Conservation (phyloP, 2,113 vertebrate species). For the Oriolus oriolus region DNA sequence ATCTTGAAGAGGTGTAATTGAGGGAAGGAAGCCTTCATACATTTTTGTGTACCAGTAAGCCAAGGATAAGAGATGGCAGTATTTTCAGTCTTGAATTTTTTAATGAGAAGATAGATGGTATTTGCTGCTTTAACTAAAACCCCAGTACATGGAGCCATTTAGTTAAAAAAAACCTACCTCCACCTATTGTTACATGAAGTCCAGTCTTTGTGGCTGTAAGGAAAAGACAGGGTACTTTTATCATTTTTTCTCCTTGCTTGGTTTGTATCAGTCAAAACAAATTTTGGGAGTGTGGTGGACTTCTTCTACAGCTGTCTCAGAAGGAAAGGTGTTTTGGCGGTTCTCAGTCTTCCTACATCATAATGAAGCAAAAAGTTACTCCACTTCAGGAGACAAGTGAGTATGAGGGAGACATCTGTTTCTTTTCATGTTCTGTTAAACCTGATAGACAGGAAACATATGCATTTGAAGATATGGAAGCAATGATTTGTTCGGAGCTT, state of each 20-base stretch:
- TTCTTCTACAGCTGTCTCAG: neutral
- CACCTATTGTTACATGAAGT: neutral
- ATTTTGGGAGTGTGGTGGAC: neutral
- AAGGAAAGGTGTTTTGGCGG: neutral
- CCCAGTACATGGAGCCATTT: neutral
- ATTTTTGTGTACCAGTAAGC: neutral
- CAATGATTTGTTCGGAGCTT: neutral
- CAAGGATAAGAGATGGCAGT: neutral
- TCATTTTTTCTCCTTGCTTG: neutral
- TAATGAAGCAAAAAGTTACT: neutral
- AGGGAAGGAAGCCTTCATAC: neutral
- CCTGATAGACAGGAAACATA: neutral
- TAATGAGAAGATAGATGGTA: neutral
- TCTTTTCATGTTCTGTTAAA: neutral
- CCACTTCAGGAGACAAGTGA: neutral
- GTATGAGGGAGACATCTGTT: neutral
- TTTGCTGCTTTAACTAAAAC: neutral
- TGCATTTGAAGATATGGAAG: neutral
- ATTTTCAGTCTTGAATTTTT: neutral
- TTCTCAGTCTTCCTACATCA: neutral
- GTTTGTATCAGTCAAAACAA: accelerated
- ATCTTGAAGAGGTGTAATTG: slow-evolving; percentile 4
- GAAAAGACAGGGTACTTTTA: neutral
- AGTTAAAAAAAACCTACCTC: neutral
- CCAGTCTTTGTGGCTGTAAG: neutral